phyloP scores from a whole-genome alignment of 1,140 invertebrate genomes.

The Sarcophaga bullata region DNA sequence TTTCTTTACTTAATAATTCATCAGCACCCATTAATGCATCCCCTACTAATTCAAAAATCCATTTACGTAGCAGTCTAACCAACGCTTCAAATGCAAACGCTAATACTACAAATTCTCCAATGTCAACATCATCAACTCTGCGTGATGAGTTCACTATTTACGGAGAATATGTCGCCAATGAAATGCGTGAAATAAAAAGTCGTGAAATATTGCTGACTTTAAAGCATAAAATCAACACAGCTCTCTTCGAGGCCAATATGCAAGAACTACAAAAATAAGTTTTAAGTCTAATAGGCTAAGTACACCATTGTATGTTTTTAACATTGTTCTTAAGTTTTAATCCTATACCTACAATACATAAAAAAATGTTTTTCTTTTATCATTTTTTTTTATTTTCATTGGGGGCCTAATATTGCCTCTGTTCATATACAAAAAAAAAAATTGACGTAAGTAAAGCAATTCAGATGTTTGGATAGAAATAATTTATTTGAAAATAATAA shows the following conservation, averaged over 20 bases:
- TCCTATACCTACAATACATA: not conserved
- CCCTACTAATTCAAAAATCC: constrained; percentile 45
- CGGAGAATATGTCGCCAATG: constrained; percentile 63
- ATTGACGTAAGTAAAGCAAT: too few species aligned
- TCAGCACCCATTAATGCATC: constrained; percentile 46
- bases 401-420: too few species aligned
- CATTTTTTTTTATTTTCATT: too few species aligned
- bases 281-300: not conserved
- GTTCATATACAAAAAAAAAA: too few species aligned
- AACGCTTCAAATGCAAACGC: constrained; percentile 44
- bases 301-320: not conserved
- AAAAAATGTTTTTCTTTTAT: not conserved
- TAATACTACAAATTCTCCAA: constrained; percentile 45
- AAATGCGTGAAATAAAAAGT: constrained; percentile 59
- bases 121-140: constrained; percentile 34
- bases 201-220: constrained; percentile 58
- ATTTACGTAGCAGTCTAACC: constrained; percentile 44
- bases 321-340: not conserved
- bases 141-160: constrained; percentile 61
- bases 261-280: constrained; percentile 60
- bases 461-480: too few species aligned
- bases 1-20: not conserved
- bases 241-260: constrained; percentile 64
- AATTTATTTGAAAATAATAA: too few species aligned
- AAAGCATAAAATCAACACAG: constrained; percentile 64